These are phyloP conservation scores for Tachystola acroxantha DNA, from an alignment of 2,888 invertebrate genomes.

Conservation along the genomic window DNA sequence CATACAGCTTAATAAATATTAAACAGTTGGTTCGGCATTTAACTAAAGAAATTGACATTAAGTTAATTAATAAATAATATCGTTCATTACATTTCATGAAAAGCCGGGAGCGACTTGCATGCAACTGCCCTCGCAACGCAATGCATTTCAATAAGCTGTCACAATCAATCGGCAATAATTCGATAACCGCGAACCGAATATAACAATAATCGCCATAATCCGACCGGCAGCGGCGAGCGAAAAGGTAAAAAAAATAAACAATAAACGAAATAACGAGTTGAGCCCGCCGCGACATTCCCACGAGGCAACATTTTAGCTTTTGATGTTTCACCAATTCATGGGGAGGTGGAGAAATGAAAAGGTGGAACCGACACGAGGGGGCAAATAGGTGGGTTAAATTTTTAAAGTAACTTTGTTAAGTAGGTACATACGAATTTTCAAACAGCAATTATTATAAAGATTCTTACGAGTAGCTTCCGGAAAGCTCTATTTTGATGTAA, in stretches of 20 bases:
- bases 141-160: constrained; percentile 4
- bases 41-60: too few species aligned
- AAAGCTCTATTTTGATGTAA: too few species aligned
- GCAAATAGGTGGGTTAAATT: not conserved
- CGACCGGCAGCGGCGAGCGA: constrained; percentile 23
- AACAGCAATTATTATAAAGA: too few species aligned
- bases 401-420: not conserved
- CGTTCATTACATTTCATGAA: too few species aligned
- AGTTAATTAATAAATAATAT: too few species aligned
- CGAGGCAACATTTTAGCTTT: constrained; percentile 45
- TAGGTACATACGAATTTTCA: not conserved
- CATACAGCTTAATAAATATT: too few species aligned
- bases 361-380: constrained; percentile 3
- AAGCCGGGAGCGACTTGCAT: too few species aligned
- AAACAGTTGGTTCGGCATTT: too few species aligned
- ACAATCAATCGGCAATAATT: constrained; percentile 14
- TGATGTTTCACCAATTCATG: constrained; percentile 31
- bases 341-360: constrained; percentile 3
- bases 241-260: constrained; percentile 29
- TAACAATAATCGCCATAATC: constrained; percentile 53
- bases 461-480: too few species aligned
- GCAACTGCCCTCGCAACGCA: not conserved
- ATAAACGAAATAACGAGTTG: constrained; percentile 43
- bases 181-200: constrained; percentile 27
- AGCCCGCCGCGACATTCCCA: constrained; percentile 51